Conservation (phyloP, 2,888 invertebrate genomes). For the Pasiphila rectangulata region DNA sequence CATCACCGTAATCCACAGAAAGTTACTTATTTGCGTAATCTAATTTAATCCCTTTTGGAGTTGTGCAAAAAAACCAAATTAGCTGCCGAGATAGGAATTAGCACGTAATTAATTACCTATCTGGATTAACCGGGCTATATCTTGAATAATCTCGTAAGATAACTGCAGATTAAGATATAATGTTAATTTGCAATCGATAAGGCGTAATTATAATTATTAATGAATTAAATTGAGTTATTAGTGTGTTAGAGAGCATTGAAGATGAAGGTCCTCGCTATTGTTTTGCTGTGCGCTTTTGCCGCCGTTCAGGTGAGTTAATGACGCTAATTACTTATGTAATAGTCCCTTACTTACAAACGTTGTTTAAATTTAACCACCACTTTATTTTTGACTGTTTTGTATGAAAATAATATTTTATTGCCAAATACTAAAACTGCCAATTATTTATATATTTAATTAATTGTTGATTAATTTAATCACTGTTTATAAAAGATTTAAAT, state of each 20-base stretch:
- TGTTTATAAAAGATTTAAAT: too few relatives aligned
- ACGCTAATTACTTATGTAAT: too few relatives aligned
- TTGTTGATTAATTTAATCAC: too few relatives aligned
- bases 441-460: too few relatives aligned
- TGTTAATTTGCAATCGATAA: conserved; percentile 37
- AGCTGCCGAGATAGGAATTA: background rate
- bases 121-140: conserved; percentile 36
- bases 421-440: too few relatives aligned
- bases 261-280: conserved; percentile 64
- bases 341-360: too few relatives aligned
- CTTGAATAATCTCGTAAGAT: conserved; percentile 40
- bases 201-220: conserved; percentile 27
- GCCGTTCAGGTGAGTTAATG: conserved; percentile 57
- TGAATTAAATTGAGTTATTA: conserved; percentile 29
- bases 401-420: too few relatives aligned
- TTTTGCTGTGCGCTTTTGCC: conserved; percentile 58
- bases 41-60: too few relatives aligned
- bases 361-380: too few relatives aligned
- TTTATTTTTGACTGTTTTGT: too few relatives aligned
- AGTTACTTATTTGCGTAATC: too few relatives aligned
- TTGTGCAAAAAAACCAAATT: conserved; percentile 27
- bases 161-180: conserved; percentile 45
- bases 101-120: conserved; percentile 29
- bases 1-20: too few relatives aligned
- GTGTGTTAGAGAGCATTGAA: conserved; percentile 39